Evolutionary conservation across 1,140 invertebrate genomes (phyloP).

Genomic region (Heliothis subflexa): DNA sequence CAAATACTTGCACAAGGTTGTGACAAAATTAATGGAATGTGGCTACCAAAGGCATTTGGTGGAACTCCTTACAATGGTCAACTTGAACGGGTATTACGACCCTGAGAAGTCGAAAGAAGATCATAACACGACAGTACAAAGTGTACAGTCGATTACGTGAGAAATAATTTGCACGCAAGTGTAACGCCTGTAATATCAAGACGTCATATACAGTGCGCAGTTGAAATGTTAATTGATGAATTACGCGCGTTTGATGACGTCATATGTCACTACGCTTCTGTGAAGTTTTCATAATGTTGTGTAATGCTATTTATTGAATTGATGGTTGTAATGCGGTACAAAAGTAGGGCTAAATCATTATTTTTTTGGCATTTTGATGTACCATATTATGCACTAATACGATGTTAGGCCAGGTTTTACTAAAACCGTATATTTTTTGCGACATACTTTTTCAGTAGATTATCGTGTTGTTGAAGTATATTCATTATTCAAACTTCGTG

Average conservation of each 20-base stretch:
- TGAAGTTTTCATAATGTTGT: not conserved
- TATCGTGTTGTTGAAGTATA: too few relatives aligned
- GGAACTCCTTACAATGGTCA: slow-evolving; percentile 81
- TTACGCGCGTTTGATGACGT: not conserved
- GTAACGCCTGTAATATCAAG: not conserved
- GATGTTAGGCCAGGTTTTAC: not conserved
- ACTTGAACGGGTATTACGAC: slow-evolving; percentile 83
- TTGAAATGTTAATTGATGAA: not conserved
- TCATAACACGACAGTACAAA: slow-evolving; percentile 49
- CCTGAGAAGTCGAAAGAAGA: slow-evolving; percentile 66
- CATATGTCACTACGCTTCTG: not conserved
- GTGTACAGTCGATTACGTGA: slow-evolving; percentile 51
- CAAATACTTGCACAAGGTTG: slow-evolving; percentile 81
- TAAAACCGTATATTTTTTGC: too few relatives aligned
- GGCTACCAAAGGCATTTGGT: slow-evolving; percentile 83
- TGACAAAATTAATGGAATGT: slow-evolving; percentile 79
- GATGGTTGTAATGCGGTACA: slow-evolving; percentile 25
- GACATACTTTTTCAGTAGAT: too few relatives aligned
- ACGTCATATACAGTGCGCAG: not conserved
- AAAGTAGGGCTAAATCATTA: slow-evolving; percentile 4
- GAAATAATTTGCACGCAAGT: not conserved
- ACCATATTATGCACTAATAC: not conserved
- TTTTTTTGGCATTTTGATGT: slow-evolving; percentile 2
- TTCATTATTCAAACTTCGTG: too few relatives aligned
- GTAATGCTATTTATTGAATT: not conserved